A percentile compares a stretch with the other conserved stretches of the same genome.
These are phyloP conservation scores for Paracanthobrama guichenoti DNA, from an alignment of 2,113 vertebrate genomes.

Conservation along the genomic window DNA sequence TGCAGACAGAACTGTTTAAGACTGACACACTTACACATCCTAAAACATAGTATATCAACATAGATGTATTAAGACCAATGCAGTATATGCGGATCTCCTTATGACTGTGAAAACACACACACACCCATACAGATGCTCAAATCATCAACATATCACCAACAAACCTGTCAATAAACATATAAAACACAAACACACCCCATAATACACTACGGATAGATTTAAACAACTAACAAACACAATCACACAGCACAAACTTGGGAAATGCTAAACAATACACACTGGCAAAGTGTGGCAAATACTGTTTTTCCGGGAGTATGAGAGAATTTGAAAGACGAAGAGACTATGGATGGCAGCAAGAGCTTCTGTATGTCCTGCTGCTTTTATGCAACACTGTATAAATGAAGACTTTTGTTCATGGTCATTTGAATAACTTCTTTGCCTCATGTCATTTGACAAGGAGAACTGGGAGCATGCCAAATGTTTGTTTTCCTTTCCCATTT, in stretches of 20 bases:
- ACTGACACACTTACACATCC: neutral
- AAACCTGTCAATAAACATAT: neutral
- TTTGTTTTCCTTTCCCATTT: constrained; percentile 39
- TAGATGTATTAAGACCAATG: constrained; percentile 31
- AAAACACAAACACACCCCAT: constrained; percentile 4
- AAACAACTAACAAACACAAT: neutral
- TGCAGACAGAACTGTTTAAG: constrained; percentile 93
- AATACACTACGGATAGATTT: neutral
- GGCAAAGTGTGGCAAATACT: constrained; percentile 2
- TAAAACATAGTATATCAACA: constrained; percentile 24
- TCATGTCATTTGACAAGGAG: constrained; percentile 49
- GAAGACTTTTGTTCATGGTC: constrained; percentile 59
- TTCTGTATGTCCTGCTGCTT: constrained; percentile 74
- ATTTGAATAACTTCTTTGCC: constrained; percentile 53
- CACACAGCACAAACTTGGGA: neutral
- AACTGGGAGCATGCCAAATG: constrained; percentile 85
- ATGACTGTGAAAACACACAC: constrained; percentile 48
- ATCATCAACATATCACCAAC: constrained; percentile 10
- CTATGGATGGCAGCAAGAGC: constrained; percentile 54
- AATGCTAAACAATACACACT: constrained; percentile 9
- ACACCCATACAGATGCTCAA: constrained; percentile 12
- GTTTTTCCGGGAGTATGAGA: neutral
- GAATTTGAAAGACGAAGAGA: neutral
- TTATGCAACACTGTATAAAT: constrained; percentile 72
- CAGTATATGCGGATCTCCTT: constrained; percentile 90